A percentile compares a stretch with the other conserved stretches of the same genome.
Evolutionary conservation across 2,888 invertebrate genomes (phyloP).

Genomic region (Diloba caeruleocephala): DNA sequence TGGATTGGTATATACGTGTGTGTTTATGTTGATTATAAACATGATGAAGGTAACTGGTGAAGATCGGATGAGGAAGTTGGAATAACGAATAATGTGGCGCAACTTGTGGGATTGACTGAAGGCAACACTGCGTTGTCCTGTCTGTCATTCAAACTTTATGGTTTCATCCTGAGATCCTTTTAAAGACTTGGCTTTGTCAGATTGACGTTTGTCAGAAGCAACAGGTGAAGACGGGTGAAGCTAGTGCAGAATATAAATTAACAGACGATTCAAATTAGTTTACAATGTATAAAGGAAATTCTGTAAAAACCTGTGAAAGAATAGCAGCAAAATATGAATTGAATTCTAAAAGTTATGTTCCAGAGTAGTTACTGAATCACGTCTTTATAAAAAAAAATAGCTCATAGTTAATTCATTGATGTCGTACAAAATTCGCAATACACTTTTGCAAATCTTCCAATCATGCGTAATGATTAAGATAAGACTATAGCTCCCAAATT

Average conservation of each 20-base stretch:
- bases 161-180: constrained; percentile 27
- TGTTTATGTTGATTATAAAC: not conserved
- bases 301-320: too few relatives aligned
- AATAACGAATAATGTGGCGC: not conserved
- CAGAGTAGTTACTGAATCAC: too few relatives aligned
- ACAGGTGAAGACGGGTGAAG: constrained; percentile 5
- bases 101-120: too few relatives aligned
- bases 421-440: constrained; percentile 3
- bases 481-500: constrained; percentile 29
- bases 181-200: constrained; percentile 27
- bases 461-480: constrained; percentile 35
- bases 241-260: constrained; percentile 19
- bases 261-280: not conserved
- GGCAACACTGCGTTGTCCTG: constrained; percentile 8
- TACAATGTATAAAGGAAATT: not conserved
- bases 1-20: not conserved
- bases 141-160: constrained; percentile 24
- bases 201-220: constrained; percentile 13
- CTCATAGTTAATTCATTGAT: too few relatives aligned
- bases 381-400: too few relatives aligned
- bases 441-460: constrained; percentile 39
- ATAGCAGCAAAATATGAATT: too few relatives aligned
- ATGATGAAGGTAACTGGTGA: not conserved
- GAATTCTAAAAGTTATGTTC: too few relatives aligned
- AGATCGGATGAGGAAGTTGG: not conserved